These are phyloP conservation scores for Eremophila alpestris DNA, from an alignment of 2,797 vertebrate genomes.

Conservation along the genomic window DNA sequence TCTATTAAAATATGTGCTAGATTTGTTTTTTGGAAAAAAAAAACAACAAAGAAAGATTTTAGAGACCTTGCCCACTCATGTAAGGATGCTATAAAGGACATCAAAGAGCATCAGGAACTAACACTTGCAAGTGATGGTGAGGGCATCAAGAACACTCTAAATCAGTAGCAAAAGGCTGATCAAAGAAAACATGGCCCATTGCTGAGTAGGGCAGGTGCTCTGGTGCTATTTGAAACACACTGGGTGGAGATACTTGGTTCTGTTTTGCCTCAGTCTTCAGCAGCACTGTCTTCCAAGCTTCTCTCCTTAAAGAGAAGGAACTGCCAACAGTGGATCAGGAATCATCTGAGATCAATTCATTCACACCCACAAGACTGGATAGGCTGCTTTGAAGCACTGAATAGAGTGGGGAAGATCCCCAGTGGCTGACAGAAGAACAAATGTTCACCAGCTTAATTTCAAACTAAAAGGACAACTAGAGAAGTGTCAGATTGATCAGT, in stretches of 20 bases:
- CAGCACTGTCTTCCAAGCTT: not conserved
- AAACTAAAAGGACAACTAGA: not conserved
- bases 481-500: not conserved
- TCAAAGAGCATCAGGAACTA: not conserved
- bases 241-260: not conserved
- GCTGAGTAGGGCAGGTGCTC: not conserved
- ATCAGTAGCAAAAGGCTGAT: not conserved
- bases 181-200: not conserved
- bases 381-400: not conserved
- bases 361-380: not conserved
- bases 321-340: not conserved
- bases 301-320: not conserved
- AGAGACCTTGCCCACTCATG: not conserved
- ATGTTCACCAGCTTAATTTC: not conserved
- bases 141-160: not conserved
- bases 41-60: not conserved
- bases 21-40: not conserved
- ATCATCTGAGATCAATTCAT: not conserved
- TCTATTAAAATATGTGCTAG: not conserved
- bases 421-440: not conserved
- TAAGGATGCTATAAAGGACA: not conserved
- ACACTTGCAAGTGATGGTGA: not conserved
- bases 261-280: not conserved
- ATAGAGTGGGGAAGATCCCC: not conserved
- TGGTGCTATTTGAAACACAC: not conserved